Conservation (phyloP, 1,140 invertebrate genomes). For the Trachelipus rathkii region DNA sequence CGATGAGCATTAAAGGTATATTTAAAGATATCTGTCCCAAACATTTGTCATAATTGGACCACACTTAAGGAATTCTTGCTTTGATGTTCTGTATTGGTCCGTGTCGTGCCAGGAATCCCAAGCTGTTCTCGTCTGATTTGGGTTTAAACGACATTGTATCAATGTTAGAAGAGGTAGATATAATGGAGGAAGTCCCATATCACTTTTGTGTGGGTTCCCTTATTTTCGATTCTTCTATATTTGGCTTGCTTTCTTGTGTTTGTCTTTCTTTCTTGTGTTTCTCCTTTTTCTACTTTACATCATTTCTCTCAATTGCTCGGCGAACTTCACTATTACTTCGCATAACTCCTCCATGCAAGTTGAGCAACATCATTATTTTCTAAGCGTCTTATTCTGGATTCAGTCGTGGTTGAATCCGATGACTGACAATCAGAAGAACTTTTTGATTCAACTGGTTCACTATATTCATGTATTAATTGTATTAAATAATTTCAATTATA, state of each 20-base stretch:
- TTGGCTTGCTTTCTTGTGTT: constrained; percentile 34
- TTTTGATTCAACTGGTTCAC: no score
- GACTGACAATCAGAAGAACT: constrained; percentile 41
- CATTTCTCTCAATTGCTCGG: constrained; percentile 65
- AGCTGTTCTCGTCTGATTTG: no score
- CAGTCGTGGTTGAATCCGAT: constrained; percentile 40
- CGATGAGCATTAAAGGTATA: constrained; percentile 46
- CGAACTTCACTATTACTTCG: constrained; percentile 42
- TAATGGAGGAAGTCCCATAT: no score
- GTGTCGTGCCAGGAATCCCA: constrained; percentile 25
- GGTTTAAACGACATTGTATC: no score
- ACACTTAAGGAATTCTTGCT: constrained; percentile 42
- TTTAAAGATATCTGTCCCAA: no score
- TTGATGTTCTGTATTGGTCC: constrained; percentile 38
- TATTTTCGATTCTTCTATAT: constrained; percentile 19
- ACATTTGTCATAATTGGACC: no score
- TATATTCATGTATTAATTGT: no score
- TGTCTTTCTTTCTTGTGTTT: constrained; percentile 44
- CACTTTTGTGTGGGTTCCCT: no score
- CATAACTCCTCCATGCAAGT: constrained; percentile 39
- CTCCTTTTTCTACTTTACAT: no score
- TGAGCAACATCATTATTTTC: constrained; percentile 43
- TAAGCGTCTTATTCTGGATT: constrained; percentile 38
- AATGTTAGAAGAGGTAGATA: no score
- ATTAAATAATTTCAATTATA: no score